Base-by-base conservation (phyloP, 2,888 invertebrate genomes). In the Eudemis profundana region DNA sequence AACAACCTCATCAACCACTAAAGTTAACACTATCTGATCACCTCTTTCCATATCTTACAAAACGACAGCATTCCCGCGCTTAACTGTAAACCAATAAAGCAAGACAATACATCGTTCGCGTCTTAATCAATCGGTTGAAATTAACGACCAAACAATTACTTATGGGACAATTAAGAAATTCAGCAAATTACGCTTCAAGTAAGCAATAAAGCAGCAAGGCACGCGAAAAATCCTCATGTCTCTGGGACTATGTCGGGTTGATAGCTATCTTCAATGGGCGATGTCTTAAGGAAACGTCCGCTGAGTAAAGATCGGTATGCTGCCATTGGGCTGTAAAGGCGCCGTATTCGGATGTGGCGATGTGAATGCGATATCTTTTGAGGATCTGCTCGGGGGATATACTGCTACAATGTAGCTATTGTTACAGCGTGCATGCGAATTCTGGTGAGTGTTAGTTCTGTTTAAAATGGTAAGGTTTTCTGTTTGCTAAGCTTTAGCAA, bases 181-280 rank as follows among this genome's bases (percentile, higher is more conserved):
- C 64, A 53, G 59, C 65, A 65, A 65, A 65, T 65, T 65, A 65
- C 65, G 65, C 53, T 15, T 14, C 59, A 60, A 46, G 53, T 40
- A 14, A 40, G 40, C 46, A 65, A 65, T 65, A 65, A 65, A 65
- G 53, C 60, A 60, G 27, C 21, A 15, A 65, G 29, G 29, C 36
- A 40, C 50, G 65, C 47, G 44, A 5, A 10, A 29, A 21, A 60
- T 65, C 51, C 29, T 21, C 15, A 47, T 60, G 65, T 5, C 46
- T 65, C 46, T 3, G 53, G 14, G 65, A 29, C 17, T 56, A 56
- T 47, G 57, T 44, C 65, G 65, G 65, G 38, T 15, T 29, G 65
- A 65, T 65, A 47, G 46, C 27, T 65, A 65, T 65, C 65, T 65
- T 53, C 65, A 65, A 65, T 65, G 65, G 65, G 53, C 51, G 64